Base-by-base conservation (phyloP, 2,113 vertebrate genomes). In the Archilochus colubris region DNA sequence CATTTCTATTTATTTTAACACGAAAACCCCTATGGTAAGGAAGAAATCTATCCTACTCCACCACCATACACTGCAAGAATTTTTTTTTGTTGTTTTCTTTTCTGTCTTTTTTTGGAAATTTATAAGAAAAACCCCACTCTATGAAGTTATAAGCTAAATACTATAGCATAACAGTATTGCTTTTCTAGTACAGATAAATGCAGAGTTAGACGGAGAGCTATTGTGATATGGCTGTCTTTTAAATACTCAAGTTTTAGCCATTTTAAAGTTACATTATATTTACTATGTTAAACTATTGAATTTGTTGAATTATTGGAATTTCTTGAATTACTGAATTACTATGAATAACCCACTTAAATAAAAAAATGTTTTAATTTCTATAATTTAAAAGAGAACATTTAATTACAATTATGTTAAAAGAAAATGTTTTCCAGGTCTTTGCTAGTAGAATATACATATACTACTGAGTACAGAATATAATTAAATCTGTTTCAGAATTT, bases 261-360 rank as follows among this genome's bases (percentile, higher is more conserved):
- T 75, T 94, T 86, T 89, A 48, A 75, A 93, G 82, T 59, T 73
- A 83, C 82, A 94, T 55, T 58, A 38, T 30, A 36, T 82, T 86
- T 92, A 84, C 51, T 48, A 17, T 27, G 50, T 50, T 77, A 87
- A 82, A 93, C 33, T 40, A 40, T 40, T 40, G 40, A 40, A 40
- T 40, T 40, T 40, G 11, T 40, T 40, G 40, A 40, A 40, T 40
- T 40, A 40, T 40, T 40, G 40, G 40, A 40, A 40, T 40, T 12
- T 40, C 40, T 40, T 40, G 40, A 40, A 40, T 40, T 40, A 40
- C 11, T 40, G 40, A 40, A 40, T 40, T 40, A 40, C 40, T 40
- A 40, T 40, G 40, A 40, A 40, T 40, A 85, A 63, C 33, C 1
- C 20, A 43, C 31, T 66, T 40, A 75, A 74, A 46, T 36, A 7